Evolutionary conservation across 2,113 vertebrate species (phyloP).

Genomic region (Agapornis roseicollis): DNA sequence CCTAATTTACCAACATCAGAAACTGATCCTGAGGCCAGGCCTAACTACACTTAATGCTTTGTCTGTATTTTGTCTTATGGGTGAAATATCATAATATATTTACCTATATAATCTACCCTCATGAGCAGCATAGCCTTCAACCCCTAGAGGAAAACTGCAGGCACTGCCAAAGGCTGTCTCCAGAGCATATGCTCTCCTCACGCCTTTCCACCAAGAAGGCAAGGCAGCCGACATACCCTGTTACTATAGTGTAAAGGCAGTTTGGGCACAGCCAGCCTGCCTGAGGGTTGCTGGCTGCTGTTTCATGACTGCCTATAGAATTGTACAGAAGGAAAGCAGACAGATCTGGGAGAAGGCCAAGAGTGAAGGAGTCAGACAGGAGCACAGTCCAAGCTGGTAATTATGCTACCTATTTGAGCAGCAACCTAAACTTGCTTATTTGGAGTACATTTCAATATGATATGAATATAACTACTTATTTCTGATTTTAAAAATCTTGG

Average conservation of each 20-base stretch:
- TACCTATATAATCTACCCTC: neutral
- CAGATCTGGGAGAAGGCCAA: neutral
- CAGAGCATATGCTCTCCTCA: neutral
- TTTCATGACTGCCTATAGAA: neutral
- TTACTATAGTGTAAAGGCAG: neutral
- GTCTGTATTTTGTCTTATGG: neutral
- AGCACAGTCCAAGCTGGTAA: neutral
- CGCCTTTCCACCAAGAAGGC: rapidly evolving
- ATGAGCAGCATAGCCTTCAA: neutral
- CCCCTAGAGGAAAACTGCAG: neutral
- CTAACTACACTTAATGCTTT: neutral
- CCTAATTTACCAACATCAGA: neutral
- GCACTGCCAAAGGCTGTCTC: neutral
- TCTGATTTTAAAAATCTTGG: neutral
- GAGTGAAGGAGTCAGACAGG: neutral
- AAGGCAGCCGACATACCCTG: neutral
- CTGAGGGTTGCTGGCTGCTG: neutral
- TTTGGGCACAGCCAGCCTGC: neutral
- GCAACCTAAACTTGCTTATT: neutral
- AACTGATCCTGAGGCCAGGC: neutral
- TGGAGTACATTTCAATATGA: neutral
- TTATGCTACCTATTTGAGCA: neutral
- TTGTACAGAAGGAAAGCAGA: neutral
- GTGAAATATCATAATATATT: neutral
- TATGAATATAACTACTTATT: neutral